These are phyloP conservation scores for Pteronura brasiliensis DNA, from an alignment of 2,113 vertebrate genomes.

Conservation along the genomic window DNA sequence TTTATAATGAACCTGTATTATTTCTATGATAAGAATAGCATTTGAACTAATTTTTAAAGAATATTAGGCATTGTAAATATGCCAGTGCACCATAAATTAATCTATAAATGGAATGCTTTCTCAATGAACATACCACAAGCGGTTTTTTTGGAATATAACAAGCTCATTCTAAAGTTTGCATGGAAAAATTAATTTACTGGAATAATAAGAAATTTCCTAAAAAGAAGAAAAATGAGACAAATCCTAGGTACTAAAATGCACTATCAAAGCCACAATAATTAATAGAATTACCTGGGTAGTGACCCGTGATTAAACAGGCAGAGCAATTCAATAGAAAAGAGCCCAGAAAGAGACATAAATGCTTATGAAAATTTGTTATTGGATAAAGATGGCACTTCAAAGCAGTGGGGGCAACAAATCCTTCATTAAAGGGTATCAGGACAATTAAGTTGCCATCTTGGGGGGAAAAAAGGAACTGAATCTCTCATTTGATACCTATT, in stretches of 20 bases:
- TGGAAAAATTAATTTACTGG: constrained; percentile 27
- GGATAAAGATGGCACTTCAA: neutral
- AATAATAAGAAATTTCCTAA: constrained; percentile 14
- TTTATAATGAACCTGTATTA: neutral
- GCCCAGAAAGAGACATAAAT: neutral
- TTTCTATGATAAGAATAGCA: neutral
- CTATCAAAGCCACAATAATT: neutral
- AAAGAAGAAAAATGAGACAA: neutral
- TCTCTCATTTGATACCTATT: neutral
- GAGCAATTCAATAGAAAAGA: neutral
- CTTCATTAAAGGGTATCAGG: neutral
- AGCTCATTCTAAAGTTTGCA: constrained; percentile 22
- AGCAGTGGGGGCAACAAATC: neutral
- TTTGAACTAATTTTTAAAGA: constrained; percentile 7
- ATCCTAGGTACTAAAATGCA: neutral
- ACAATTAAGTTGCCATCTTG: neutral
- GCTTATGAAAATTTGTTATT: neutral
- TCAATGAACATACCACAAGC: neutral
- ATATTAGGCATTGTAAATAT: constrained; percentile 12
- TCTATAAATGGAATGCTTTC: neutral
- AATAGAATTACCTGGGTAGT: neutral
- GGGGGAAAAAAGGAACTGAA: neutral
- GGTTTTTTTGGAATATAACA: neutral
- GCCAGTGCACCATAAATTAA: neutral
- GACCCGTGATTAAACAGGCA: neutral